Evolutionary conservation across 2,113 vertebrate genomes (phyloP), one percentile per base, ranked within the genome.

Genomic region (Pheucticus melanocephalus): DNA sequence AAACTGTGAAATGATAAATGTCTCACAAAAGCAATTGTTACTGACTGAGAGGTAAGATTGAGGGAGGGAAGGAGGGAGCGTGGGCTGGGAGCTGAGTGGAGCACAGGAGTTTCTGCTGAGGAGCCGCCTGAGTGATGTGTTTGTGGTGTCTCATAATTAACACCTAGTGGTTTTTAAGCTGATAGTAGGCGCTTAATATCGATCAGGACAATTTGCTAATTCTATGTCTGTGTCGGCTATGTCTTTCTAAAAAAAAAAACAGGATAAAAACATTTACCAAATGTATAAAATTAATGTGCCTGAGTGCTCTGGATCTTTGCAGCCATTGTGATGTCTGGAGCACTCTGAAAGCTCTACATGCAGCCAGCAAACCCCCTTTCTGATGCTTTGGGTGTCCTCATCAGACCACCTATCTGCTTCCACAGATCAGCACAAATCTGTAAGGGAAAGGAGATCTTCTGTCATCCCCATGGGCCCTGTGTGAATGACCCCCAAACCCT

Each of bases 191-290:
- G 19, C 82, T 65, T n/a, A n/a, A 60, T 85, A 92, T 95, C 0
- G 30, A 95, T 92, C 73, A 73, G 56, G 47, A 71, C 63, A 93
- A 88, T 96, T 92, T 93, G 57, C 44, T 94, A 92, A 92, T 92
- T 89, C 87, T 70, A n/a, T 48, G 68, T 83, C 87, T 96, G 54
- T 81, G 82, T 60, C 71, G 56, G 51, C 51, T 56, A 33, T 65
- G 40, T 86, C 30, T 82, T 64, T 88, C 82, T 57, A 35, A 81
- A 94, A 82, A 81, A 94, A 82, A 37, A 79, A 93, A 21, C 1
- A 83, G 22, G 54, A 80, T 63, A 80, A 95, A 83, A 95, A 72
- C 76, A 92, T 80, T 92, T 88, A 72, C 83, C 30, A 56, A 50
- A 87, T 28, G 48, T 44, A 22, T 70, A 75, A 71, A 81, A 94